Evolutionary conservation across 2,888 invertebrate genomes (phyloP).

Genomic region (Dicranocentrus wangi): DNA sequence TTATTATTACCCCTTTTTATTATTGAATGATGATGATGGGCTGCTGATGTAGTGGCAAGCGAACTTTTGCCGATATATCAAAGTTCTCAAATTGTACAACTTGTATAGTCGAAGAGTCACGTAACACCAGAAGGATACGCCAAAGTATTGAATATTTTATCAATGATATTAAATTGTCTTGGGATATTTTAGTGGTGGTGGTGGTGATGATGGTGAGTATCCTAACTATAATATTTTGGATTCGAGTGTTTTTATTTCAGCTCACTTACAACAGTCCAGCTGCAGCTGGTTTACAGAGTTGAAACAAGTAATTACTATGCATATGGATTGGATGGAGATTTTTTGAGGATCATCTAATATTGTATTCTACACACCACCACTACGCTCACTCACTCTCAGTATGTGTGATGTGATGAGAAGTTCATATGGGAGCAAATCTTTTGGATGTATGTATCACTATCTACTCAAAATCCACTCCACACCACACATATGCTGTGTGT

Average conservation of each 20-base stretch:
- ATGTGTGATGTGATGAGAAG: not conserved
- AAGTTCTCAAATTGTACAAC: too few species aligned
- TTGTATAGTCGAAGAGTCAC: too few species aligned
- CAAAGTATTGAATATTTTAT: conserved; percentile 1
- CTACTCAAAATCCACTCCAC: not conserved
- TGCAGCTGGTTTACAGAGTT: conserved; percentile 6
- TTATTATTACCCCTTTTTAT: too few species aligned
- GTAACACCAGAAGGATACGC: too few species aligned
- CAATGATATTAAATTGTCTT: conserved; percentile 1
- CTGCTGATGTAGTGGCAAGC: too few species aligned
- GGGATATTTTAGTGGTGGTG: not conserved
- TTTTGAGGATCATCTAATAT: conserved; percentile 6
- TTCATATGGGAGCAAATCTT: not conserved
- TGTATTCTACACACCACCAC: not conserved
- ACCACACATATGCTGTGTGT: not conserved
- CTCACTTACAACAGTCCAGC: not conserved
- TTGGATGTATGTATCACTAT: not conserved
- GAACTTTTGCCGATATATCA: too few species aligned
- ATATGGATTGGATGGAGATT: conserved; percentile 45
- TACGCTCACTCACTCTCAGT: not conserved
- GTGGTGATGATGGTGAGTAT: not conserved
- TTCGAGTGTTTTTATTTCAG: not conserved
- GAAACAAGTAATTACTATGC: conserved; percentile 49
- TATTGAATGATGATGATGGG: too few species aligned
- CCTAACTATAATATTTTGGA: not conserved